Base-by-base conservation (phyloP, 2,888 invertebrate species). In the Ectemnius continuus region DNA sequence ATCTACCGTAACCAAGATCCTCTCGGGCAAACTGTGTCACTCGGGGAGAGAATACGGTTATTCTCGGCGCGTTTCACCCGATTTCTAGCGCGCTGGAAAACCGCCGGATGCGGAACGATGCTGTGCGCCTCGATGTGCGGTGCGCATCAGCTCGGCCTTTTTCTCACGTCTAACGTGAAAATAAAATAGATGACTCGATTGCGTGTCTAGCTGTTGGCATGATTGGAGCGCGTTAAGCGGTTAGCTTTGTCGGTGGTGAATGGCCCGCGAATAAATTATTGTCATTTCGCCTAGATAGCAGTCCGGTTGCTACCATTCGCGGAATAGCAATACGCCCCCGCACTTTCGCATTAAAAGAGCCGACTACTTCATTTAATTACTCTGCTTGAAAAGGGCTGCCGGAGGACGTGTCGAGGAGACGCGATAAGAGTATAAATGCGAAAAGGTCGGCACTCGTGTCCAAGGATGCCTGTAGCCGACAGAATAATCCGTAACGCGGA, bases 381-480 rank as follows among this genome's bases (percentile, higher is more conserved):
- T 16, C n/a, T 8, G 52, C 52, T 5, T 52, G n/a, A 13, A 16
- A 52, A 16, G 16, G 23, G n/a, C 52, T 14, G n/a, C 52, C n/a
- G 16, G n/a, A 14, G 11, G 36, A 36, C 8, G 11, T 36, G 5
- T 36, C 8, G 5, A 36, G 36, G 36, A 36, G 62, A 62, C 11
- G 62, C 48, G 18, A 47, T 18, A 23, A 23, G 56, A 28, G 57
- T 26, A 57, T n/a, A 14, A 57, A 20, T 36, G 20, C n/a, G 52
- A 8, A 6, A 28, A 16, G 45, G 64, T 58, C 16, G 3, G 5
- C 48, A 14, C 28, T 69, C 64, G n/a, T 60, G 13, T 64, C 36
- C 16, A 65, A 52, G 66, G 45, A 16, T 48, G 45, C 61, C 8
- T 36, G 14, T 64, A 47, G 60, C 47, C 65, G 64, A 59, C 64